Evolutionary conservation across 2,888 invertebrate species (phyloP).

Genomic region (Hypselothyrea guttata): DNA sequence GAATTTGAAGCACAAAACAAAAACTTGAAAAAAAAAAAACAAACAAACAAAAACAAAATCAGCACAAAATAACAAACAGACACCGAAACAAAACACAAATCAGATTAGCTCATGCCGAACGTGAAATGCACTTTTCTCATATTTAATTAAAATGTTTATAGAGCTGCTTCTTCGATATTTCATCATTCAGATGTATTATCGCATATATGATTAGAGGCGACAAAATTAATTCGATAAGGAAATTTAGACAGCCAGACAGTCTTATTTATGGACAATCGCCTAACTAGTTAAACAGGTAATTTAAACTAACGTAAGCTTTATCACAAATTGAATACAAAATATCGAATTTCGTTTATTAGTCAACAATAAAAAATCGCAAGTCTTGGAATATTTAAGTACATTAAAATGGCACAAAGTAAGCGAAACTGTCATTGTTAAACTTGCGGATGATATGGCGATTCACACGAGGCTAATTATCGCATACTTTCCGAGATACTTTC

Average conservation of each 20-base stretch:
- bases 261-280: not conserved
- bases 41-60: slow-evolving; percentile 13
- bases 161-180: too few species aligned
- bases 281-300: slow-evolving; percentile 30
- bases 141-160: not conserved
- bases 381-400: slow-evolving; percentile 2
- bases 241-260: not conserved
- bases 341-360: not conserved
- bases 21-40: slow-evolving; percentile 13
- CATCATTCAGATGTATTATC: too few species aligned
- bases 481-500: slow-evolving; percentile 40
- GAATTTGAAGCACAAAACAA: slow-evolving; percentile 38
- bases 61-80: not conserved
- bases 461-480: slow-evolving; percentile 41
- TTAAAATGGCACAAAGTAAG: not conserved
- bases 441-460: slow-evolving; percentile 19
- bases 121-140: slow-evolving; percentile 17
- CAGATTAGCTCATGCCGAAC: slow-evolving; percentile 17
- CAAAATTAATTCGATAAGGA: slow-evolving; percentile 11
- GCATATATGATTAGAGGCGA: not conserved
- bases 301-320: too few species aligned
- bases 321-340: slow-evolving; percentile 13
- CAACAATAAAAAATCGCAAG: not conserved
- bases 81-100: not conserved
- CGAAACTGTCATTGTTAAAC: slow-evolving; percentile 4